These are phyloP conservation scores for Rhincodon typus DNA, from an alignment of 2,797 vertebrate species.

Conservation along the genomic window DNA sequence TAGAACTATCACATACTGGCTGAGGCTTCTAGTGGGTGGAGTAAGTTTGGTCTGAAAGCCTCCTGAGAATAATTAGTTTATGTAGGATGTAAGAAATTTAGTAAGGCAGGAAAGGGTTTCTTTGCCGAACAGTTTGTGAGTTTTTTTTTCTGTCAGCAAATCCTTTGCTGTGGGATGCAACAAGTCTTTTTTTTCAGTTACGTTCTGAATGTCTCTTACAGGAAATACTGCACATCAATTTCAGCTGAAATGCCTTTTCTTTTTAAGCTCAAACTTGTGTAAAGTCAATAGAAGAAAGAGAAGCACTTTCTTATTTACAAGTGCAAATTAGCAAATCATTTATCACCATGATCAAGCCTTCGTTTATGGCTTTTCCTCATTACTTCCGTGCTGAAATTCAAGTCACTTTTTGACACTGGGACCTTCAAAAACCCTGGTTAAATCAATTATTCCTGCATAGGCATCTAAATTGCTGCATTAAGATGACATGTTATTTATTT, in stretches of 20 bases:
- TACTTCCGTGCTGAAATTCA: not conserved
- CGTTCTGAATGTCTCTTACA: conserved; percentile 18
- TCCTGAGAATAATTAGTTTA: conserved; percentile 48
- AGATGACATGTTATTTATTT: not conserved
- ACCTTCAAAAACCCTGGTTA: conserved; percentile 15
- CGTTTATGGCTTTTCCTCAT: not conserved
- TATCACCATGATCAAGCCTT: not conserved
- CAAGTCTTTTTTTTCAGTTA: conserved; percentile 6
- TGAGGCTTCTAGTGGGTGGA: conserved; percentile 43
- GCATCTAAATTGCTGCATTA: not conserved
- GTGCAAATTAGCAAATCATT: not conserved
- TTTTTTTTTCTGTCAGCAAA: conserved; percentile 34
- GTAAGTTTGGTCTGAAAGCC: conserved; percentile 45
- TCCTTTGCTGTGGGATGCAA: conserved; percentile 22
- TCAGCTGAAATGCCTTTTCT: not conserved
- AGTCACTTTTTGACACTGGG: not conserved
- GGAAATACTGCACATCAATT: not conserved
- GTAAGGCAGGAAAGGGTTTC: conserved; percentile 38
- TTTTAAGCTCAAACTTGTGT: not conserved
- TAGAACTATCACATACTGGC: conserved; percentile 41
- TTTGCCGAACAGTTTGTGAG: no score
- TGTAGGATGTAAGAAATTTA: conserved; percentile 50
- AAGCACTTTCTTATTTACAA: conserved; percentile 2
- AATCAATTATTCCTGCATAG: not conserved
- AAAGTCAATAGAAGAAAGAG: not conserved